Evolutionary conservation across 1,140 invertebrate genomes (phyloP).

Genomic region (Aphelenchoides fujianensis): DNA sequence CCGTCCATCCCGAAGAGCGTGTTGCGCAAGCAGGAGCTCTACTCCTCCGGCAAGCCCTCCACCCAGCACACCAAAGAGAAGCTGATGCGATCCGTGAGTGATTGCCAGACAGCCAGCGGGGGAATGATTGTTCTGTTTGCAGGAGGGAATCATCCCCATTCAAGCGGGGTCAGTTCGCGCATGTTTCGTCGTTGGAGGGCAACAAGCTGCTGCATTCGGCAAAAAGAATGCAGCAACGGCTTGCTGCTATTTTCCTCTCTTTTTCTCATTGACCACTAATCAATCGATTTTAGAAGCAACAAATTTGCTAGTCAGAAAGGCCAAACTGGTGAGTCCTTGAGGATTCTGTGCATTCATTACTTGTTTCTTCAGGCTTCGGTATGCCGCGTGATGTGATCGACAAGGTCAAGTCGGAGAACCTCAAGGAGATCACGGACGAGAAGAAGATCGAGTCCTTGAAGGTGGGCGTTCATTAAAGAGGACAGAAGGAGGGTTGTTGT

Average conservation of each 20-base stretch:
- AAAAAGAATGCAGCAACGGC: no score
- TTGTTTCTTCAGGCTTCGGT: constrained; percentile 54
- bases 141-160: constrained; percentile 59
- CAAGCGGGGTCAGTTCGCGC: constrained; percentile 62
- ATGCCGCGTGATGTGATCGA: constrained; percentile 60
- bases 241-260: no score
- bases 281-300: no score
- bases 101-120: not conserved
- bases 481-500: no score
- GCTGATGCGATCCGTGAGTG: constrained; percentile 53
- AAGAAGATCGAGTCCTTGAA: constrained; percentile 58
- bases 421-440: constrained; percentile 58
- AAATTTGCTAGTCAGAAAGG: constrained; percentile 62
- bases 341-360: constrained; percentile 23
- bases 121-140: constrained; percentile 18
- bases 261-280: no score
- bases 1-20: constrained; percentile 32
- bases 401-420: constrained; percentile 59
- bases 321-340: constrained; percentile 55
- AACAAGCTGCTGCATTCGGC: no score
- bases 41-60: constrained; percentile 57
- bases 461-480: no score
- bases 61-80: constrained; percentile 54
- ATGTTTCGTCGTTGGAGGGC: no score
- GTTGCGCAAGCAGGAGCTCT: constrained; percentile 43